phyloP scores from a whole-genome alignment of 1,140 invertebrate species.

The Mercenaria mercenaria region DNA sequence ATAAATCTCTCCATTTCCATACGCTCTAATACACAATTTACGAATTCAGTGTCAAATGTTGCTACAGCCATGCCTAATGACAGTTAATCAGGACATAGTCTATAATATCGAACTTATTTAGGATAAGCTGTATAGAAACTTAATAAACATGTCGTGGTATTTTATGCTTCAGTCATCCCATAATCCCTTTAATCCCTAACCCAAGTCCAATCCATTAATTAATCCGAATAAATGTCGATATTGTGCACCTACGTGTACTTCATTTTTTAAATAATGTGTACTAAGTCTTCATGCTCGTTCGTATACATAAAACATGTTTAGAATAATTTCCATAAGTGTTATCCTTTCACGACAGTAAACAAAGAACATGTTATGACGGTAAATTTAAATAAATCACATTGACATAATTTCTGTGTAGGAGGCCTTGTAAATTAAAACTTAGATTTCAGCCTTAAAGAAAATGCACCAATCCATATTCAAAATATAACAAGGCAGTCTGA shows the following conservation, averaged over 20 bases:
- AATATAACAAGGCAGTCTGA: no score
- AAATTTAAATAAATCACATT: neutral
- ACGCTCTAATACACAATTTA: neutral
- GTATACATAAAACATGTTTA: neutral
- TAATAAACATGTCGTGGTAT: neutral
- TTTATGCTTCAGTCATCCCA: neutral
- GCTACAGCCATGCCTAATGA: conserved; percentile 12
- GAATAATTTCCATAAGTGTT: neutral
- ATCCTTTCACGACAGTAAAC: neutral
- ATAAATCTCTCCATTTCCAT: neutral
- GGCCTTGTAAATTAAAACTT: no score
- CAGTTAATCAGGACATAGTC: neutral
- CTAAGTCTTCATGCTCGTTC: no score
- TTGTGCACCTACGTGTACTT: no score
- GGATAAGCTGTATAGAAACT: conserved; percentile 38
- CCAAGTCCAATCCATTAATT: conserved; percentile 22
- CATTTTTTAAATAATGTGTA: no score
- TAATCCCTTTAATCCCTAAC: neutral
- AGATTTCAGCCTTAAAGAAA: no score
- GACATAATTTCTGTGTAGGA: neutral
- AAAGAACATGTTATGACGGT: neutral
- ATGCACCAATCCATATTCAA: no score
- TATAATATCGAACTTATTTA: neutral
- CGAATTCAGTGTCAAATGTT: neutral
- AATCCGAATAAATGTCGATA: neutral